Base-by-base conservation (phyloP, 1,140 invertebrate species). In the Ceratitis capitata region DNA sequence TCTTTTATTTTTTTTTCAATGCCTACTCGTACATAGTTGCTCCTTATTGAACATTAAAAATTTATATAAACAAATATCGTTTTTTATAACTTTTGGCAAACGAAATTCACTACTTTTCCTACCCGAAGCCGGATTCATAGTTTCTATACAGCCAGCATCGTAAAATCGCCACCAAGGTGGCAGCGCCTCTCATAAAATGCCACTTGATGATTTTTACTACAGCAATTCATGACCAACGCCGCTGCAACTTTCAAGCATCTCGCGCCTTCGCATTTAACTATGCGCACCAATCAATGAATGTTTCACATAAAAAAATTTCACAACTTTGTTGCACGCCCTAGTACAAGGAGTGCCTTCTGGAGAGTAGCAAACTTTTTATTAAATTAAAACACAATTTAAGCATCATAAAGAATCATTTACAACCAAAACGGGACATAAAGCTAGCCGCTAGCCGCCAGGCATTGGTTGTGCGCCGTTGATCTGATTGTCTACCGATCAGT, bases 101-200 rank as follows among this genome's bases (percentile, higher is more conserved):
- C 45, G 14, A 7, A 47, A 16, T 53, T 16, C 51, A 19, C 51
- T 19, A 53, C 14, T 53, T n/a, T n/a, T 53, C 51, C 14, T 19
- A 53, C 4, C 51, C 61, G 3, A 6, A 19, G 61, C 61, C 61
- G 61, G 3, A 61, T 16, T 29, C 58, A 12, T 10, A 61, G 23
- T 49, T 3, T 7, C 51, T n/a, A 16, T 9, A 56, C 23, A 23
- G 19, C 51, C 51, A 4, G 69, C 69, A 2, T 78, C 69, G 39
- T 78, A 78, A 78, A 78, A 78, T 78, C 69, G 39, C 69, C 69
- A 78, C 69, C 69, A 78, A 78, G 69, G 69, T 78, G 69, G 69
- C 69, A 78, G 69, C 39, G 39, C 69, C 39, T 42, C 69, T 6
- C 69, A 78, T 78, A 78, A 78, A 78, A 78, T 78, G 69, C 69